Evolutionary conservation across 2,113 vertebrate species (phyloP).

Genomic region (Jacana jacana): DNA sequence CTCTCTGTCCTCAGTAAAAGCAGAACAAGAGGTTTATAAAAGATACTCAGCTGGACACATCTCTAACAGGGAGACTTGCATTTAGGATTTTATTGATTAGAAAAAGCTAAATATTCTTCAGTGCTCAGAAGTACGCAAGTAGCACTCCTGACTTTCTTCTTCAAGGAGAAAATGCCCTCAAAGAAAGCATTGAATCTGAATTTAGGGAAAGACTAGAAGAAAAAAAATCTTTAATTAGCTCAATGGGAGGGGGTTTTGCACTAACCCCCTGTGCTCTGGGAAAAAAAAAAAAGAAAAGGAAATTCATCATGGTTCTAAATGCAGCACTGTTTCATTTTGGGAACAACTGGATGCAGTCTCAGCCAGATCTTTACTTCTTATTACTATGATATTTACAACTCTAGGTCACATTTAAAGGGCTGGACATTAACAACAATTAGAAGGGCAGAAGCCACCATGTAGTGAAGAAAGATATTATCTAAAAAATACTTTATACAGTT

Average conservation of each 20-base stretch:
- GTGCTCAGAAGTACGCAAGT: background rate
- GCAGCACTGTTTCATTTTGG: slow-evolving; percentile 35
- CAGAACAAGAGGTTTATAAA: background rate
- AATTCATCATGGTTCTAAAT: background rate
- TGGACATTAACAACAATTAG: background rate
- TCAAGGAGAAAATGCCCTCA: background rate
- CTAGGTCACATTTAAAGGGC: background rate
- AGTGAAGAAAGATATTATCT: background rate
- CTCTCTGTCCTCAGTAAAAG: background rate
- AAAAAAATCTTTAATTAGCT: background rate
- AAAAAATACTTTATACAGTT: background rate
- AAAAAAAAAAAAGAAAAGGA: background rate
- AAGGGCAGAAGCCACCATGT: background rate
- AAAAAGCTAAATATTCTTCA: background rate
- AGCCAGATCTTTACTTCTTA: background rate
- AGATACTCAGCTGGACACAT: background rate
- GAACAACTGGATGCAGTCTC: slow-evolving; percentile 15
- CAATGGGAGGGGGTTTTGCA: background rate
- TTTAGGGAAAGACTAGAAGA: background rate
- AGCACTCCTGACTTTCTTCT: background rate
- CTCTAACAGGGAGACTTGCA: background rate
- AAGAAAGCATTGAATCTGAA: background rate
- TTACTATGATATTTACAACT: background rate
- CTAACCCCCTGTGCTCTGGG: background rate
- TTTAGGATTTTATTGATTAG: background rate